phyloP scores from a whole-genome alignment of 2,888 invertebrate genomes.

The Acanthosepion esculentum region DNA sequence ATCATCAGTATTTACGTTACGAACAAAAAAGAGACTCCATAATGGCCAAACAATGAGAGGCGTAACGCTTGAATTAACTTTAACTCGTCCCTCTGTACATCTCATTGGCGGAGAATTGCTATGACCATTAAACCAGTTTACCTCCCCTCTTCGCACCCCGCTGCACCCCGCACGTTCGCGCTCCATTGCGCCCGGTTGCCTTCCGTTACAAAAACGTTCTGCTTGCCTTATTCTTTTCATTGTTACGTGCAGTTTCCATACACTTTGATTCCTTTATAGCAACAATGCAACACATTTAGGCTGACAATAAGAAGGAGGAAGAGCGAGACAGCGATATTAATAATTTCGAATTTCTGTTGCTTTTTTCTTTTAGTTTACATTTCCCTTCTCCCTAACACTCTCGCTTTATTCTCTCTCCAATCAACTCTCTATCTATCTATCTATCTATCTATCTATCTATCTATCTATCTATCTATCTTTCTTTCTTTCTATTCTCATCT shows the following conservation, averaged over 20 bases:
- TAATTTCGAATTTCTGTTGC: neutral
- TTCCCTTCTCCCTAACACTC: too few relatives aligned
- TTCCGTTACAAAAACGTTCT: slow-evolving; percentile 12
- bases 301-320: neutral
- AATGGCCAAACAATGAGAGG: slow-evolving; percentile 5
- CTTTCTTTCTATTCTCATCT: neutral
- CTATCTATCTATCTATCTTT: neutral
- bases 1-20: neutral
- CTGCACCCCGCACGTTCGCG: neutral
- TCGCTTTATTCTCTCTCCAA: too few relatives aligned
- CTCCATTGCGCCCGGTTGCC: neutral
- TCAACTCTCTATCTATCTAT: neutral
- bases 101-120: neutral
- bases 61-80: slow-evolving; percentile 22
- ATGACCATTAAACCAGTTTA: neutral
- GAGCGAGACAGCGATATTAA: neutral
- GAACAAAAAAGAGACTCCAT: neutral
- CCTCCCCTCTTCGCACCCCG: neutral
- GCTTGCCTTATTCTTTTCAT: slow-evolving; percentile 33
- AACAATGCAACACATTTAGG: neutral
- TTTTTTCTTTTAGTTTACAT: too few relatives aligned
- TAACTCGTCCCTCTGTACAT: neutral
- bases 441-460: neutral
- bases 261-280: neutral
- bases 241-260: slow-evolving; percentile 16